Percentiles rank a stretch among this genome's conserved stretches.
phyloP scores from a whole-genome alignment of 37 sponge, comb jelly and placozoan genomes.

The Cladorhizidae sp. region DNA sequence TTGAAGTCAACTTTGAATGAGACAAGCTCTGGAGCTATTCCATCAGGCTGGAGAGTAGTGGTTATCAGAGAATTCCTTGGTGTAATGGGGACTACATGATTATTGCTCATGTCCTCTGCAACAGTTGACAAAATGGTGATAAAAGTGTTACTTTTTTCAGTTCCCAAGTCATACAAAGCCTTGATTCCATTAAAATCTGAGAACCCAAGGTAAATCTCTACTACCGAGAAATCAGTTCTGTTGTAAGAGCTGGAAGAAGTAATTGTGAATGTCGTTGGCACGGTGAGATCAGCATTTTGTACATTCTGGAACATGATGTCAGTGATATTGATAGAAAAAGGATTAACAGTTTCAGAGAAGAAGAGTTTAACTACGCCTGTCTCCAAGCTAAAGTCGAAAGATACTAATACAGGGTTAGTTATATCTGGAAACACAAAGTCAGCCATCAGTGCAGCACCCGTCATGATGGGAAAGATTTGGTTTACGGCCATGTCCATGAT shows the following conservation, averaged over 20 bases:
- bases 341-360: constrained; percentile 89
- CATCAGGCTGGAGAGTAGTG: constrained; percentile 42
- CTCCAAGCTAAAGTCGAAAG: constrained; percentile 63
- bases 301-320: constrained; percentile 67
- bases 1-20: constrained; percentile 76
- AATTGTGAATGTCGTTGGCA: constrained; percentile 33
- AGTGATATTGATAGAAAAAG: constrained; percentile 72
- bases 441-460: constrained; percentile 39
- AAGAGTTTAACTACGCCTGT: constrained; percentile 46
- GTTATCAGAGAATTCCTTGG: constrained; percentile 42
- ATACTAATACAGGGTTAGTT: constrained; percentile 56
- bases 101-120: constrained; percentile 79
- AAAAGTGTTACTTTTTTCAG: constrained; percentile 68
- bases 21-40: constrained; percentile 57
- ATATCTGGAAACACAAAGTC: constrained; percentile 59
- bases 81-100: constrained; percentile 51
- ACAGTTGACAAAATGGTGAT: constrained; percentile 35
- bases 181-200: constrained; percentile 81
- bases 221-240: constrained; percentile 56
- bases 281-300: constrained; percentile 14
- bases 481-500: constrained; percentile 76
- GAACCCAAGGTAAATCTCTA: constrained; percentile 53
- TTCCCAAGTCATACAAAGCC: constrained; percentile 58
- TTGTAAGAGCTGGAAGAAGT: constrained; percentile 57
- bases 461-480: constrained; percentile 22